Percentiles rank a stretch among this genome's conserved stretches.
Conservation (phyloP, 2,113 vertebrate genomes). For the Pungitius pungitius region DNA sequence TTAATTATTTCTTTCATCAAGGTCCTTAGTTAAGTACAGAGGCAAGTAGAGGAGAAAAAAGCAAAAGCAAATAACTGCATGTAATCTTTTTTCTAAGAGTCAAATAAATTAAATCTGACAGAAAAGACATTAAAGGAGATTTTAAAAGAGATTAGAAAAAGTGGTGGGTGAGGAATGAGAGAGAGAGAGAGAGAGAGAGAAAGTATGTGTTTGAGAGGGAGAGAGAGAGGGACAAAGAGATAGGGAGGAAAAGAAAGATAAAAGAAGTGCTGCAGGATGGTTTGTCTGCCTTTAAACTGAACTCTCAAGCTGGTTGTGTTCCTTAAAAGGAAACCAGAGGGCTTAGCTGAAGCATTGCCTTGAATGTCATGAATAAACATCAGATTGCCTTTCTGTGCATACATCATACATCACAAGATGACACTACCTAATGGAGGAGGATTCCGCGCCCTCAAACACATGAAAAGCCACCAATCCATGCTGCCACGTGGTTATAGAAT, state of each 20-base stretch:
- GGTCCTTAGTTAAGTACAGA: slow-evolving; percentile 68
- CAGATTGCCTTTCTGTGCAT: slow-evolving; percentile 77
- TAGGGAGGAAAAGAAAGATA: slow-evolving; percentile 15
- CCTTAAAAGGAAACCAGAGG: slow-evolving; percentile 84
- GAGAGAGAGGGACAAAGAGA: neutral
- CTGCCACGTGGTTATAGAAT: slow-evolving; percentile 71
- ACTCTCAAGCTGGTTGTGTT: slow-evolving; percentile 83
- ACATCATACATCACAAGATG: slow-evolving; percentile 83
- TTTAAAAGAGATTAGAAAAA: slow-evolving; percentile 66
- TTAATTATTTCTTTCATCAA: slow-evolving; percentile 59
- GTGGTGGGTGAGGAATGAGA: slow-evolving; percentile 60
- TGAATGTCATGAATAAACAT: slow-evolving; percentile 85
- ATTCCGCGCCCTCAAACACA: slow-evolving; percentile 76
- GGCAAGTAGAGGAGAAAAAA: slow-evolving; percentile 66
- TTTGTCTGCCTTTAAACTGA: slow-evolving; percentile 78
- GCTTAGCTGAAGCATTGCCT: slow-evolving; percentile 77
- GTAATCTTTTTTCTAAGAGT: slow-evolving; percentile 76
- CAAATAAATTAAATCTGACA: slow-evolving; percentile 79
- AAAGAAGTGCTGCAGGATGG: slow-evolving; percentile 59
- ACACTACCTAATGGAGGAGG: slow-evolving; percentile 81
- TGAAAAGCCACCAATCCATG: slow-evolving; percentile 79
- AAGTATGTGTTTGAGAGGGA: slow-evolving; percentile 2
- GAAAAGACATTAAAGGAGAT: slow-evolving; percentile 75
- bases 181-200: slow-evolving; percentile 4
- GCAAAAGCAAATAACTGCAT: slow-evolving; percentile 75